Base-by-base conservation (phyloP, 1,140 invertebrate species). In the Cyphomyrmex costatus region DNA sequence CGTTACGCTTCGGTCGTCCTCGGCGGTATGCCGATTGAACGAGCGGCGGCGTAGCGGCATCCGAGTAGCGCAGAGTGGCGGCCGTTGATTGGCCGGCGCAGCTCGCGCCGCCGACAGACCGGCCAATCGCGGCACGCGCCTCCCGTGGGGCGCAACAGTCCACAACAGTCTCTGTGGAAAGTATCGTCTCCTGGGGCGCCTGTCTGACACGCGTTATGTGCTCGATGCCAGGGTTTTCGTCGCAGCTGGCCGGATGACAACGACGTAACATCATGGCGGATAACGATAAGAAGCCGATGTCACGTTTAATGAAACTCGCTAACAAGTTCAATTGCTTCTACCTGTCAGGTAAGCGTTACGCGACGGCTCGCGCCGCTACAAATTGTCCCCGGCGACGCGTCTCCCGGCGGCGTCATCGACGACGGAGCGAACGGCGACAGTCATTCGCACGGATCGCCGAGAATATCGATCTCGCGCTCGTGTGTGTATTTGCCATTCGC, bases 311-410 rank as follows among this genome's bases (percentile, higher is more conserved):
- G 90, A 97, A 97, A 95, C 96, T 98, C 92, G 97, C 97, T 63
- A 96, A 97, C 93, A 97, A 97, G 95, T 98, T 98, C 94, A 98
- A 98, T 95, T 97, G 97, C 96, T 98, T 98, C 95, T 98, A 98
- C 95, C 95, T 98, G 95, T 96, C 97, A 96, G 97, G 97, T 98
- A 95, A 96, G 95, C 60, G 3, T 27, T 42, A 51, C 84, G 46
- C 33, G 33, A 78, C 63, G 51, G 6, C 21, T 42, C 51, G 6
- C 14, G n/a, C 12, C 27, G 16, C 4, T 16, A 10, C 27, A 3
- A 36, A 27, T 58, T 83, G 3, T 33, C 10, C 8, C 71, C 5
- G 49, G 21, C 4, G 12, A 33, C 36, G 42, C 19, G 24, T 65
- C 56, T 80, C 66, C 65, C 27, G 8, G 2, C 53, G 21, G 70